Conservation (phyloP, 1,140 invertebrate species). For the Paracyclopina nana region DNA sequence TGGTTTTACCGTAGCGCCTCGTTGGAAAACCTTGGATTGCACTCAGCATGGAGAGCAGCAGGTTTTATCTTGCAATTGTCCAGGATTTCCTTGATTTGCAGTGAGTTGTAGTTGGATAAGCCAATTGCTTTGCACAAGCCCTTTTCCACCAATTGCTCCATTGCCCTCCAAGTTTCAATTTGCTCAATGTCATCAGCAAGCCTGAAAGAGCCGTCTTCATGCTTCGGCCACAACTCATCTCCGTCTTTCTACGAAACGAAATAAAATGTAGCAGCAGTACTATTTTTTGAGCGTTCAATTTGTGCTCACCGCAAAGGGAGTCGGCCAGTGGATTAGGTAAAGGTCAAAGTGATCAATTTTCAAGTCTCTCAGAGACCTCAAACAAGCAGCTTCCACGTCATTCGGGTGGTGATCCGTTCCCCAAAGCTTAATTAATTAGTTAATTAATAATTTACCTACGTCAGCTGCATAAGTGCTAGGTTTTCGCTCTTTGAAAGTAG, state of each 20-base stretch:
- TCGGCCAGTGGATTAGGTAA: conserved; percentile 2
- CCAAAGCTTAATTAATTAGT: not conserved
- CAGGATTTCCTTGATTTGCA: not conserved
- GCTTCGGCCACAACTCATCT: not conserved
- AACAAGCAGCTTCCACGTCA: not conserved
- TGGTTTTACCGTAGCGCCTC: not conserved
- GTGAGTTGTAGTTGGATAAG: not conserved
- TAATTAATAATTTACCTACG: no score
- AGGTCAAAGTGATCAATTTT: conserved; percentile 4
- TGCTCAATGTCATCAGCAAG: not conserved
- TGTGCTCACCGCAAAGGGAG: not conserved
- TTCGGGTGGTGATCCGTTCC: not conserved
- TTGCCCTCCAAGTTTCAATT: not conserved
- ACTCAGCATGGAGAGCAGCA: not conserved
- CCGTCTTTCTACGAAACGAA: not conserved
- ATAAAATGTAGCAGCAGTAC: no score
- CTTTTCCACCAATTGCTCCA: conserved; percentile 2
- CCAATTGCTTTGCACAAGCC: conserved; percentile 11
- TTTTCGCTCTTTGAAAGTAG: no score
- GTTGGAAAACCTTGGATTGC: conserved; percentile 1
- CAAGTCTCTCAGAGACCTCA: not conserved
- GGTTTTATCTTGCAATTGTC: not conserved
- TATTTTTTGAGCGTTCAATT: no score
- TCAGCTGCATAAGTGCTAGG: no score
- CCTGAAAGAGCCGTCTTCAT: not conserved